Base-by-base conservation (phyloP, 2,797 vertebrate genomes). In the Spinus olivaceus region DNA sequence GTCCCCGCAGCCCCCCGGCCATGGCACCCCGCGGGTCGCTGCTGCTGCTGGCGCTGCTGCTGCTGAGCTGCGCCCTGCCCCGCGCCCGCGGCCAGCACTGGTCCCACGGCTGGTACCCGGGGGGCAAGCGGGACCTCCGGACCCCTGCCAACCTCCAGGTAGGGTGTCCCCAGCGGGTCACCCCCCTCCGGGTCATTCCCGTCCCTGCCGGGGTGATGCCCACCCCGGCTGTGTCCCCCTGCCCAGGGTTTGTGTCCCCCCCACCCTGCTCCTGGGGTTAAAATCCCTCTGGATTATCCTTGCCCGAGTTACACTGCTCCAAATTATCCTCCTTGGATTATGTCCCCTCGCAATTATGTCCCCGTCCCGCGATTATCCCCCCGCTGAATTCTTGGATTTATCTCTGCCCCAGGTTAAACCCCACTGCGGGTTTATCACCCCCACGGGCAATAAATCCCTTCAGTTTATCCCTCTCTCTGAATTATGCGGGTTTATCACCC, bases 21-120 rank as follows among this genome's bases (percentile, higher is more conserved):
- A 95, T 92, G 94, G 39, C 85, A 16, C 47, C 80, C 57, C 74
- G 65, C 1, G 41, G 57, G 44, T 80, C 81, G 37, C 72, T 73
- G 56, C 76, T 93, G 84, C 86, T 90, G 33, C 66, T 82, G 92
- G 44, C 56, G 9, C 81, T 89, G 77, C 71, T 98, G 91, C 73
- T 99, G 90, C 93, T 98, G 90, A 86, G 98, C 59, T 46, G 16
- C 4, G 28, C 86, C 27, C 97, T 97, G 49, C 87, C 98, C 87
- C 28, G 92, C 97, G 35, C 97, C 98, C 59, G 84, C 3, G 97
- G 91, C 50, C 99, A 99, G 97, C 99, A 99, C 96, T 99, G 98
- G 98, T 99, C 99, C 87, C 98, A 99, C 24, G 98, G 98, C 61
- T 99, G 98, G 98, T 99, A 98, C 88, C 98, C 98, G 0, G 98